Base-by-base conservation (phyloP, 2,113 vertebrate genomes). In the Halichoerus grypus region DNA sequence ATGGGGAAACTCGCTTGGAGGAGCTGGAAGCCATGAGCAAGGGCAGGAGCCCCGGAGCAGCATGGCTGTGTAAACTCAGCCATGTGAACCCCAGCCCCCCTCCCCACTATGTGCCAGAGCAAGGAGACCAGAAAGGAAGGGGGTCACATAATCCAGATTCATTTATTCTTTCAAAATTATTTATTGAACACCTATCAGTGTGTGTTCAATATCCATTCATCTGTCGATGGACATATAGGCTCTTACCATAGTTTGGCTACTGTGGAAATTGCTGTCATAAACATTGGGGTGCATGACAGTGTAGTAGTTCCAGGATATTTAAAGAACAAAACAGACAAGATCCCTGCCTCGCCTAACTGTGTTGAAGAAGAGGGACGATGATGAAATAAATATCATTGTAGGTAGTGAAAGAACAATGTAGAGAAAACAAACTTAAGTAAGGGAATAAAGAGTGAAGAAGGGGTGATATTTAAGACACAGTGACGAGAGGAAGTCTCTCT, bases 141-240 rank as follows among this genome's bases (percentile, higher is more conserved):
- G 15, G 7, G 33, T 59, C 57, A 28, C 24, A 57, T 55, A 11
- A 76, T 55, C 51, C 79, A 76, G 21, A 65, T n/a, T 84, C n/a
- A n/a, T 55, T 83, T 65, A 67, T 67, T 88, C 36, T 61, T 82
- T 91, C 5, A 69, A 91, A 87, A 82, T 13, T 81, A 96, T 61
- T n/a, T 77, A 39, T 71, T 39, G 24, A 95, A 49, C 13, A 92
- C 42, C 19, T 61, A 12, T 59, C 51, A 71, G 46, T 46, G 46
- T 46, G 46, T 46, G 46, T 46, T 46, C 46, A 46, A 46, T 46
- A 46, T 46, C 46, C 46, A 46, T 46, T 46, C 46, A 46, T 46
- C 46, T 46, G 46, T 46, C 7, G 46, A 46, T 46, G 46, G 46
- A 46, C 46, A 46, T 46, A 46, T 46, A 46, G 46, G 46, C 46